A percentile compares a stretch with the other conserved stretches of the same genome.
Evolutionary conservation across 2,888 invertebrate species (phyloP).

Genomic region (Megamerina dolium): DNA sequence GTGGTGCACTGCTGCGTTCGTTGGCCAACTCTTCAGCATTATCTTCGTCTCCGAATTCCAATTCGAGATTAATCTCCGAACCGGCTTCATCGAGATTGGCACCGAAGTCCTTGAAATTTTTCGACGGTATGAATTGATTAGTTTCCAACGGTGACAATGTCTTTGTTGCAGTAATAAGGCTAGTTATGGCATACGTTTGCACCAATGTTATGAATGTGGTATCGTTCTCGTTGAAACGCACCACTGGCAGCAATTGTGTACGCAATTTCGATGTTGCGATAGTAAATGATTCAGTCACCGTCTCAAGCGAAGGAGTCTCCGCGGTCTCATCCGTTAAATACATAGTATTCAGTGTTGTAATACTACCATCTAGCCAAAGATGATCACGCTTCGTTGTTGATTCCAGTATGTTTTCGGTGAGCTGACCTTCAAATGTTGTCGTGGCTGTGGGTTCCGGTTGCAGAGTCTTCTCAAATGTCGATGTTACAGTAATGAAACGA

Average conservation of each 20-base stretch:
- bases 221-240: slow-evolving; percentile 62
- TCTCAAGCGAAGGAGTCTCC: slow-evolving; percentile 82
- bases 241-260: slow-evolving; percentile 81
- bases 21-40: slow-evolving; percentile 53
- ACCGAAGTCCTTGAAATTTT: slow-evolving; percentile 82
- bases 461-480: slow-evolving; percentile 75
- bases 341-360: slow-evolving; percentile 77
- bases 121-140: slow-evolving; percentile 80
- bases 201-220: slow-evolving; percentile 75
- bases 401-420: slow-evolving; percentile 82
- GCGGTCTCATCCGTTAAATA: slow-evolving; percentile 64
- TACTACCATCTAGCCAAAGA: slow-evolving; percentile 65
- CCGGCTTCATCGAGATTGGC: slow-evolving; percentile 83
- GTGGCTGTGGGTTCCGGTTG: slow-evolving; percentile 54
- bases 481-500: slow-evolving; percentile 79
- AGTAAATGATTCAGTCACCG: slow-evolving; percentile 84
- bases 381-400: slow-evolving; percentile 61
- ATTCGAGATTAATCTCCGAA: slow-evolving; percentile 76
- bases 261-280: slow-evolving; percentile 83
- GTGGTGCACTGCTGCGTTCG: not conserved
- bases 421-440: slow-evolving; percentile 65
- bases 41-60: slow-evolving; percentile 79
- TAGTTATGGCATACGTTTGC: slow-evolving; percentile 81
- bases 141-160: slow-evolving; percentile 82
- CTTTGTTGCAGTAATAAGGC: slow-evolving; percentile 84